These are phyloP conservation scores for Portevinia maculata DNA, from an alignment of 2,888 invertebrate genomes.

Conservation along the genomic window DNA sequence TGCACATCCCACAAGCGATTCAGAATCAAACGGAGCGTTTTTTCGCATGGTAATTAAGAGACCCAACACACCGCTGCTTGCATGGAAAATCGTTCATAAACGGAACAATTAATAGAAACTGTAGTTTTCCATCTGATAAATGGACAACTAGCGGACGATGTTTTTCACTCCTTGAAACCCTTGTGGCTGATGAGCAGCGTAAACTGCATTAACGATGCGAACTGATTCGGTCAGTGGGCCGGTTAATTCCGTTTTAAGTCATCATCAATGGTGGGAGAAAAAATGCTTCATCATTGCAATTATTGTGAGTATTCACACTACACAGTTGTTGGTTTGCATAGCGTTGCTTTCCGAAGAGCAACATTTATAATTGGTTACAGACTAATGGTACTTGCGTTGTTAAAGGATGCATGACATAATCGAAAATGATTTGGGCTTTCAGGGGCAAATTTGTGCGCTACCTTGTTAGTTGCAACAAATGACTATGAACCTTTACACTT, in stretches of 20 bases:
- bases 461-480: slow-evolving; percentile 44
- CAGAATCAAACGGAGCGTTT: slow-evolving; percentile 33
- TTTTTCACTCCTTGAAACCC: slow-evolving; percentile 19
- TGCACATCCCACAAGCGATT: slow-evolving; percentile 3
- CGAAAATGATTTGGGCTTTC: slow-evolving; percentile 12
- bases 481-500: neutral
- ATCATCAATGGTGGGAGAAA: slow-evolving; percentile 54
- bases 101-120: slow-evolving; percentile 68
- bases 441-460: slow-evolving; percentile 16
- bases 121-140: slow-evolving; percentile 50
- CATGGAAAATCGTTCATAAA: slow-evolving; percentile 63
- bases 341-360: slow-evolving; percentile 28
- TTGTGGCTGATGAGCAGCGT: slow-evolving; percentile 27
- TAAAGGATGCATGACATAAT: slow-evolving; percentile 66
- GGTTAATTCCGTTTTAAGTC: slow-evolving; percentile 65
- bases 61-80: slow-evolving; percentile 13
- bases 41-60: slow-evolving; percentile 51
- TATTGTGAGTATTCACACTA: slow-evolving; percentile 13
- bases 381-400: slow-evolving; percentile 42
- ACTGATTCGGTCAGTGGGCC: slow-evolving; percentile 74
- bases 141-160: slow-evolving; percentile 56
- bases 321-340: slow-evolving; percentile 5
- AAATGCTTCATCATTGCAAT: slow-evolving; percentile 49
- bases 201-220: slow-evolving; percentile 42
- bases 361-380: slow-evolving; percentile 46